Evolutionary conservation across 2,113 vertebrate species (phyloP).

Genomic region (Arenaria interpres): DNA sequence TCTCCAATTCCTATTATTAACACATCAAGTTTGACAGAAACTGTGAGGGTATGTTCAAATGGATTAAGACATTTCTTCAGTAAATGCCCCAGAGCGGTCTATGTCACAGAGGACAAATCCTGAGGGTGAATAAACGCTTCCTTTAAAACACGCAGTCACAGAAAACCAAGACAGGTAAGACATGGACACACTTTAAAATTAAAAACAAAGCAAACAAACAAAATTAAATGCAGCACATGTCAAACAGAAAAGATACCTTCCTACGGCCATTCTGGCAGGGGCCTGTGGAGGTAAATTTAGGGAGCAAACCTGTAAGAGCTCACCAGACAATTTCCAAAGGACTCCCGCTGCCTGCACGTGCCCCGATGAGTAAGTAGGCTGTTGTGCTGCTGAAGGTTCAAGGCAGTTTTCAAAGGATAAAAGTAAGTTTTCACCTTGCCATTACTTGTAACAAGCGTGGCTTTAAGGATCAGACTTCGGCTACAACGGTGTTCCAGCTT

Average conservation of each 20-base stretch:
- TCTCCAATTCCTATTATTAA: neutral
- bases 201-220: neutral
- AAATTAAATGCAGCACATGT: neutral
- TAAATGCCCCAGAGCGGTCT: neutral
- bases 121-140: neutral
- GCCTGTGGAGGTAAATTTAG: neutral
- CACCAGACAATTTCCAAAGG: neutral
- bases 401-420: neutral
- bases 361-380: neutral
- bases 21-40: neutral
- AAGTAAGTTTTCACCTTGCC: neutral
- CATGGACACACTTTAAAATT: neutral
- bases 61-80: neutral
- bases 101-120: neutral
- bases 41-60: accelerated
- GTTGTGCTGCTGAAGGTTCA: accelerated
- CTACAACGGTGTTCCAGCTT: neutral
- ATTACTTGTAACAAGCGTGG: neutral
- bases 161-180: accelerated
- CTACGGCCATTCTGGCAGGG: neutral
- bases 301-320: neutral
- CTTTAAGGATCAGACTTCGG: neutral
- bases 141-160: neutral
- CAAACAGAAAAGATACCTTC: neutral
- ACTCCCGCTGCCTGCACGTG: accelerated